These are phyloP conservation scores for Synanceia verrucosa DNA, from an alignment of 2,797 vertebrate species.

Conservation along the genomic window DNA sequence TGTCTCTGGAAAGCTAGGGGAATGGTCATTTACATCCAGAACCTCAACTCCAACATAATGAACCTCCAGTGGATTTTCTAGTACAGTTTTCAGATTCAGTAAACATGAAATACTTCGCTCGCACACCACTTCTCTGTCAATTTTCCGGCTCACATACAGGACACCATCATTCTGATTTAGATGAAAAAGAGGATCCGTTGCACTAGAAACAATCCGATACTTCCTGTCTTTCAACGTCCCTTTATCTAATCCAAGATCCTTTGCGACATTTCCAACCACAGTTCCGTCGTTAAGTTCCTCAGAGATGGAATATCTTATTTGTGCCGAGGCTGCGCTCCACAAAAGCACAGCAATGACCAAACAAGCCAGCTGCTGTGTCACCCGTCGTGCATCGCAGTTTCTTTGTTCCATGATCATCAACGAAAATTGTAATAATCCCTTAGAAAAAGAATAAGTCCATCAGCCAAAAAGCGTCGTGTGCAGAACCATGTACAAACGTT, in stretches of 20 bases:
- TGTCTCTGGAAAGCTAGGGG: conserved; percentile 44
- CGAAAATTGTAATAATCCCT: no score
- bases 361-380: not conserved
- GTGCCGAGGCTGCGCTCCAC: conserved; percentile 25
- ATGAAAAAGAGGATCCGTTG: conserved; percentile 62
- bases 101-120: conserved; percentile 56
- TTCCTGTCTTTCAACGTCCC: conserved; percentile 53
- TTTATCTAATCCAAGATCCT: conserved; percentile 75
- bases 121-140: conserved; percentile 79
- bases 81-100: conserved; percentile 74
- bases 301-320: conserved; percentile 68
- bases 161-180: conserved; percentile 79
- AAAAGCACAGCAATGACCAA: not conserved
- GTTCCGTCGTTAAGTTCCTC: conserved; percentile 77
- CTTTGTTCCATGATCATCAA: not conserved
- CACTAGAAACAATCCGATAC: conserved; percentile 70
- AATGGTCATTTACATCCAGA: conserved; percentile 77
- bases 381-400: not conserved
- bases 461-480: no score
- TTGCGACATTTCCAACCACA: conserved; percentile 73
- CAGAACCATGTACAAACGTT: no score
- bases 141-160: conserved; percentile 69
- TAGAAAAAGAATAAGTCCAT: no score
- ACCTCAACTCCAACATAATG: conserved; percentile 77
- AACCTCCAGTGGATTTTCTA: conserved; percentile 76